Evolutionary conservation across 1,140 invertebrate genomes (phyloP).

Genomic region (Watersipora subatra): DNA sequence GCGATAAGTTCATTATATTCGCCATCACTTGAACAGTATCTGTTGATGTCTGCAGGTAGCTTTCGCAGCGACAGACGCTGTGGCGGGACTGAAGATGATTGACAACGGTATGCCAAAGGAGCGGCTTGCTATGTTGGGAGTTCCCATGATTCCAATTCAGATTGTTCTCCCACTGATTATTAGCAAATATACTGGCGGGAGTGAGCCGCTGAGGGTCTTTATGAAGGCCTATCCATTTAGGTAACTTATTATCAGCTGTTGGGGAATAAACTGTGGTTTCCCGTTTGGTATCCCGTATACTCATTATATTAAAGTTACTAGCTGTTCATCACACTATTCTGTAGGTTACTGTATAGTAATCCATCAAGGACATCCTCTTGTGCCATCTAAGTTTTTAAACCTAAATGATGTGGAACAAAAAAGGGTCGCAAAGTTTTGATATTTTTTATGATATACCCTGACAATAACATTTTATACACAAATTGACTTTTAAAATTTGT

Average conservation of each 20-base stretch:
- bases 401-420: too few relatives aligned
- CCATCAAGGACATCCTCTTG: too few relatives aligned
- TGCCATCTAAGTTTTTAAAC: too few relatives aligned
- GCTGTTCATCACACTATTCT: not conserved
- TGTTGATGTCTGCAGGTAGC: slow-evolving; percentile 72
- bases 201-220: slow-evolving; percentile 73
- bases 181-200: slow-evolving; percentile 72
- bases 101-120: slow-evolving; percentile 92
- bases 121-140: slow-evolving; percentile 68
- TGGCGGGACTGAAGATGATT: slow-evolving; percentile 83
- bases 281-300: too few relatives aligned
- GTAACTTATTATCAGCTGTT: too few relatives aligned
- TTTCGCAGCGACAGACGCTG: slow-evolving; percentile 87
- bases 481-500: too few relatives aligned
- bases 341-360: too few relatives aligned
- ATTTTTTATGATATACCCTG: too few relatives aligned
- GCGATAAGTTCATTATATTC: too few relatives aligned
- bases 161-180: slow-evolving; percentile 80
- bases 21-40: too few relatives aligned
- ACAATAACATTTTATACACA: too few relatives aligned
- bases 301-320: not conserved
- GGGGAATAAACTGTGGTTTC: not conserved
- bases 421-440: too few relatives aligned
- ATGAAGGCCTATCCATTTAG: slow-evolving; percentile 75
- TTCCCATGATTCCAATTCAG: slow-evolving; percentile 86